Conservation (phyloP, 2,888 invertebrate species). For the Drosophila sordidula region DNA sequence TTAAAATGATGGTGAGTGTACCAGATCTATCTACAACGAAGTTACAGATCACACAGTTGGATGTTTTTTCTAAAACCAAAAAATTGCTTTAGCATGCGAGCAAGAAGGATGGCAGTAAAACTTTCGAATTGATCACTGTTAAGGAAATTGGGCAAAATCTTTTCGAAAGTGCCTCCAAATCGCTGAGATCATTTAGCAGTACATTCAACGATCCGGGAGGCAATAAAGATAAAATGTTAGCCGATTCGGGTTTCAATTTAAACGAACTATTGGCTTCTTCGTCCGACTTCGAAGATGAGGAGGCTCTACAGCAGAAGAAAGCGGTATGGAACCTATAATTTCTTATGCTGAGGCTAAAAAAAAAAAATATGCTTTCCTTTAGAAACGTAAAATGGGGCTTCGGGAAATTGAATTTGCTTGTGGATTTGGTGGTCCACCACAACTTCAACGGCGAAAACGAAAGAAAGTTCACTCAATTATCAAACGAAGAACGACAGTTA, state of each 20-base stretch:
- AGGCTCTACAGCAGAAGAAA: constrained; percentile 18
- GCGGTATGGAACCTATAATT: constrained; percentile 15
- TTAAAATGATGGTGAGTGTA: constrained; percentile 77
- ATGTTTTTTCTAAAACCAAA: no score
- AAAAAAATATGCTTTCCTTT: background rate
- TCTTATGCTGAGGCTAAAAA: no score
- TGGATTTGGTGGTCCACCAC: background rate
- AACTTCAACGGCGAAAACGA: background rate
- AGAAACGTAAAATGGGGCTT: constrained; percentile 62
- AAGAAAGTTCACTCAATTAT: background rate
- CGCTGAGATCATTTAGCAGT: background rate
- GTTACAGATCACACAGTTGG: no score
- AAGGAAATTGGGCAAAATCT: background rate
- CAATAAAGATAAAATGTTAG: background rate
- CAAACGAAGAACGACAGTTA: background rate
- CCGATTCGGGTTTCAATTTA: constrained; percentile 16
- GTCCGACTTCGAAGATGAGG: constrained; percentile 27
- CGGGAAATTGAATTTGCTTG: constrained; percentile 47
- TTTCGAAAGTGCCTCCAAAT: background rate
- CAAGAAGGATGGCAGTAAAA: constrained; percentile 15
- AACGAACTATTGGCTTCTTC: constrained; percentile 42
- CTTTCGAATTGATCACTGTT: constrained; percentile 23
- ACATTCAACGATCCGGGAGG: background rate
- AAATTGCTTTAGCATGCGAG: constrained; percentile 6
- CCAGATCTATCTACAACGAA: no score